These are phyloP conservation scores for Lytechinus variegatus DNA, from an alignment of 35 echinoderm and acorn worm species.

Conservation along the genomic window DNA sequence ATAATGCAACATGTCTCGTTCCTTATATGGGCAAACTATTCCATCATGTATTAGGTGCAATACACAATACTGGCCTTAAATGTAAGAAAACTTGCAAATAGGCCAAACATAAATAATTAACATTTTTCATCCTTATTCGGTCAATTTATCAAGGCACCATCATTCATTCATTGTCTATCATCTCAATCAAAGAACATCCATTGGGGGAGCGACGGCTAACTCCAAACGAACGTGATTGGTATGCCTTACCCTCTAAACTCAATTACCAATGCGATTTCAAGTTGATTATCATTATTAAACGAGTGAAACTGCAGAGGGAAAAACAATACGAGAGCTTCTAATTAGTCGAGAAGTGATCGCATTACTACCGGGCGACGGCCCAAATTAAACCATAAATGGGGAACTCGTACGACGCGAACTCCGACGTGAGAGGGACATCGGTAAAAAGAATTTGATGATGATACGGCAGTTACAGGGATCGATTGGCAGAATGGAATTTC, in stretches of 20 bases:
- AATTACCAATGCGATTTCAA: neutral
- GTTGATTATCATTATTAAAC: neutral
- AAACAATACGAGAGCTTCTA: constrained; percentile 11
- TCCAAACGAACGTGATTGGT: neutral
- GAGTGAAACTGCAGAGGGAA: constrained; percentile 1
- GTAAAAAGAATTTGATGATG: neutral
- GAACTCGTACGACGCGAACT: neutral
- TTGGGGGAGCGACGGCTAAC: neutral
- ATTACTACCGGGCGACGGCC: neutral
- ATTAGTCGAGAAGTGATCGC: constrained; percentile 1
- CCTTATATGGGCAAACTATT: too few species aligned
- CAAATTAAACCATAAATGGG: neutral
- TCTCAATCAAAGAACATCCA: neutral
- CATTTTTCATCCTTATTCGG: constrained; percentile 3
- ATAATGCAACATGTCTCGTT: too few species aligned
- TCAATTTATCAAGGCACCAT: neutral
- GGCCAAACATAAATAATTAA: neutral
- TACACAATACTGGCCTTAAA: too few species aligned
- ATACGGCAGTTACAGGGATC: neutral
- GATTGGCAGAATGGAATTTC: neutral
- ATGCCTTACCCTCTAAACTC: neutral
- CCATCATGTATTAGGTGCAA: too few species aligned
- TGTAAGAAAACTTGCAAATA: neutral
- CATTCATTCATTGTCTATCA: neutral
- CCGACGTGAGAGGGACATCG: neutral